phyloP scores from a whole-genome alignment of 2,113 vertebrate species.

The Lates calcarifer region DNA sequence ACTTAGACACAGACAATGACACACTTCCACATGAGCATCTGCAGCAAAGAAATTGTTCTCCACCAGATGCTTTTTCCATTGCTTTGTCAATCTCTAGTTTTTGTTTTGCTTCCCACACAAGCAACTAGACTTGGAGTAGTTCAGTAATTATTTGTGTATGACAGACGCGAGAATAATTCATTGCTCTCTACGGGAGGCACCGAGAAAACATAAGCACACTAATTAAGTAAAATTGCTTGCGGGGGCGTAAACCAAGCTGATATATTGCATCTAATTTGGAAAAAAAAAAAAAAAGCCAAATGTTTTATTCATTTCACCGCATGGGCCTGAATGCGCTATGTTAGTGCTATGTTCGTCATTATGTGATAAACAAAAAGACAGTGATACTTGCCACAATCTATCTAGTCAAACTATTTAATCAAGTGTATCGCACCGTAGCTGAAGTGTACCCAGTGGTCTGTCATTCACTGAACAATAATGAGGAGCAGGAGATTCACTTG shows the following conservation, averaged over 20 bases:
- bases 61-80: conserved; percentile 48
- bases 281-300: conserved; percentile 46
- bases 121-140: conserved; percentile 60
- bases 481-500: not conserved
- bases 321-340: conserved; percentile 39
- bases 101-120: conserved; percentile 69
- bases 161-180: conserved; percentile 73
- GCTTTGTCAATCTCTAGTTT: conserved; percentile 60
- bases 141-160: conserved; percentile 83
- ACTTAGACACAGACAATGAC: not conserved
- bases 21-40: conserved; percentile 20
- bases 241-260: conserved; percentile 74
- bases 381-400: conserved; percentile 5
- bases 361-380: conserved; percentile 57
- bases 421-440: conserved; percentile 17
- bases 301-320: conserved; percentile 79
- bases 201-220: conserved; percentile 76
- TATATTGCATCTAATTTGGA: conserved; percentile 70
- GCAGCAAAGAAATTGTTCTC: conserved; percentile 13
- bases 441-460: conserved; percentile 22
- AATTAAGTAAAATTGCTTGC: conserved; percentile 81
- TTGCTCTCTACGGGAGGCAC: conserved; percentile 71
- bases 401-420: conserved; percentile 43
- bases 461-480: conserved; percentile 3
- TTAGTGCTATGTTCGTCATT: conserved; percentile 52